These are phyloP conservation scores for Acanthurus leucopareius DNA, from an alignment of 2,797 vertebrate genomes.

Conservation along the genomic window DNA sequence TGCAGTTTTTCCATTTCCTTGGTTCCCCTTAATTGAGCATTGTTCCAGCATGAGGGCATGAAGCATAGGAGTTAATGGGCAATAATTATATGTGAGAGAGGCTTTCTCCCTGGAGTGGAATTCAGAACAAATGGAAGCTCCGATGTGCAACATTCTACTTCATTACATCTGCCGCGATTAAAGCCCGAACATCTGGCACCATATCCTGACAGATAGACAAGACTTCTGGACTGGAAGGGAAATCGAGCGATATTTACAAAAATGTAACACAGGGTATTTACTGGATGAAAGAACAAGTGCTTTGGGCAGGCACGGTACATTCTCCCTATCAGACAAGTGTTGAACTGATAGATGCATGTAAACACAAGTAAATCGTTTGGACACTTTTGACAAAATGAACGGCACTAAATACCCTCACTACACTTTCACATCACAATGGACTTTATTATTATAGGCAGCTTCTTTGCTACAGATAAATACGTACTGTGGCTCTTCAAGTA, in stretches of 20 bases:
- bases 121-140: conserved; percentile 97
- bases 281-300: conserved; percentile 80
- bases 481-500: conserved; percentile 82
- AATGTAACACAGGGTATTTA: conserved; percentile 76
- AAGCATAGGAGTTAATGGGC: conserved; percentile 91
- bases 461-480: conserved; percentile 84
- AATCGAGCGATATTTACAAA: conserved; percentile 81
- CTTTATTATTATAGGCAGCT: conserved; percentile 84
- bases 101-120: conserved; percentile 95
- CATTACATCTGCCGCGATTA: conserved; percentile 99
- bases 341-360: conserved; percentile 74
- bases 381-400: conserved; percentile 74
- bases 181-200: conserved; percentile 97
- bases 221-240: conserved; percentile 89
- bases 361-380: conserved; percentile 67
- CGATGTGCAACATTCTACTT: conserved; percentile 98
- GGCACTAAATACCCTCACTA: conserved; percentile 51
- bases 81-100: conserved; percentile 98
- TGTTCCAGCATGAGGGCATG: conserved; percentile 92
- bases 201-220: conserved; percentile 95
- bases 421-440: conserved; percentile 83
- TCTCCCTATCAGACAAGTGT: conserved; percentile 68
- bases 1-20: conserved; percentile 79
- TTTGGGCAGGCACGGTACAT: conserved; percentile 65
- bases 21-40: conserved; percentile 94